A percentile compares a stretch with the other conserved stretches of the same genome.
Conservation (phyloP, 2,888 invertebrate genomes). For the Chirona hameri region DNA sequence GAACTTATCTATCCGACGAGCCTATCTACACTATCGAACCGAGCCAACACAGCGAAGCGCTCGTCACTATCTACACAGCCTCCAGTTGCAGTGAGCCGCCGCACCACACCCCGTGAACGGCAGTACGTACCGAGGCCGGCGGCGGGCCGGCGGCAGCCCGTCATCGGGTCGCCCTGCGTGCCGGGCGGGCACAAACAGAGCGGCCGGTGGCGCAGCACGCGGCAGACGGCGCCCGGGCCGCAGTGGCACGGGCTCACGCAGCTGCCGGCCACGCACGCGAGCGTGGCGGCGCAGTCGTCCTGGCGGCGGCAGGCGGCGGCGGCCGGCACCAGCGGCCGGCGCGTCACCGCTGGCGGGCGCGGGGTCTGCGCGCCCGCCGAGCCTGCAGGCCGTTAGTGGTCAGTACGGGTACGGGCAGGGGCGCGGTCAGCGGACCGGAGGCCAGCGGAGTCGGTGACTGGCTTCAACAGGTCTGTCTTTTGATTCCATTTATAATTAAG, state of each 20-base stretch:
- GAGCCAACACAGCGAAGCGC: too few relatives aligned
- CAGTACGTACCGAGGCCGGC: constrained; percentile 36
- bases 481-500: too few relatives aligned
- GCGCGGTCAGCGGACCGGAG: constrained; percentile 56
- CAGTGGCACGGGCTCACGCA: constrained; percentile 74
- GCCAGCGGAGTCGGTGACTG: constrained; percentile 28
- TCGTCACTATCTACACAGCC: too few relatives aligned
- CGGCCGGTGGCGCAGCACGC: constrained; percentile 43
- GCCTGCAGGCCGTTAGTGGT: constrained; percentile 8
- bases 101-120: constrained; percentile 2
- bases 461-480: too few relatives aligned
- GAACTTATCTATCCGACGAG: too few relatives aligned
- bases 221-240: constrained; percentile 42
- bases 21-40: too few relatives aligned
- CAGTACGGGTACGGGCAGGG: constrained; percentile 54
- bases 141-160: constrained; percentile 32
- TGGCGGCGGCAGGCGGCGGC: constrained; percentile 32
- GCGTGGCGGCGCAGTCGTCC: constrained; percentile 44
- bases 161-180: constrained; percentile 76
- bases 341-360: background rate
- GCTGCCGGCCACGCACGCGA: constrained; percentile 53
- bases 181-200: constrained; percentile 70
- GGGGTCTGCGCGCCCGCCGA: background rate
- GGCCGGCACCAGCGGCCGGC: background rate
- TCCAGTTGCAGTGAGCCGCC: background rate